These are phyloP conservation scores for Malacoraja senta DNA, from an alignment of 2,797 vertebrate species.

Conservation along the genomic window DNA sequence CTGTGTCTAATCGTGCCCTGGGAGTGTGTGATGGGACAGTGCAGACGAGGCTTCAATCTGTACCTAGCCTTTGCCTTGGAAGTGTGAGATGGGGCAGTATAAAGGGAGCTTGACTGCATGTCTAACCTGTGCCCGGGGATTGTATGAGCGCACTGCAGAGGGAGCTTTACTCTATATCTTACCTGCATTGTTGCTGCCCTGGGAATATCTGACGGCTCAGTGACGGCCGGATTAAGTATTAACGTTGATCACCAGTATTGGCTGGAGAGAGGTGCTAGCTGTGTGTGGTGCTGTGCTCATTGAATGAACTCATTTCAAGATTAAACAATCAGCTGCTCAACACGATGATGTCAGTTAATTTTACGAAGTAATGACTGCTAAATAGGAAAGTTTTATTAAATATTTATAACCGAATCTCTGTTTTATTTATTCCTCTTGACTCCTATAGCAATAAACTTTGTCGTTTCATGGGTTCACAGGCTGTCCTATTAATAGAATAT, in stretches of 20 bases:
- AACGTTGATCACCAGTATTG: not conserved
- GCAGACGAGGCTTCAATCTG: not conserved
- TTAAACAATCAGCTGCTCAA: constrained; percentile 3
- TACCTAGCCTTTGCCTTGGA: not conserved
- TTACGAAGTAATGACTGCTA: constrained; percentile 25
- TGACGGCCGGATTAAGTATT: not conserved
- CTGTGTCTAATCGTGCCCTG: not conserved
- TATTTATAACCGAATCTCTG: constrained; percentile 17
- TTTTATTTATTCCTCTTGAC: not conserved
- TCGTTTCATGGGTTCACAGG: not conserved
- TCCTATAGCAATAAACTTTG: too few relatives aligned
- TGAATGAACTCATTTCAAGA: constrained; percentile 26
- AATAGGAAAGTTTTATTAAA: constrained; percentile 33
- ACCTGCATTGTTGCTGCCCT: not conserved
- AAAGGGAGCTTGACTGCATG: not conserved
- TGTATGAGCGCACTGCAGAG: not conserved
- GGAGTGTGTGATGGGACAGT: not conserved
- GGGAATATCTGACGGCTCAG: not conserved
- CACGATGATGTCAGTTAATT: constrained; percentile 14
- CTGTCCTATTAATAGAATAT: not conserved
- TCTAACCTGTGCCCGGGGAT: not conserved
- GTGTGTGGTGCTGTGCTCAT: constrained; percentile 23
- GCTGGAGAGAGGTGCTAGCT: constrained; percentile 15
- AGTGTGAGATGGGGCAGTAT: not conserved
- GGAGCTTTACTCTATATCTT: constrained; percentile 16